A percentile compares a stretch with the other conserved stretches of the same genome.
Evolutionary conservation across 2,113 vertebrate species (phyloP).

Genomic region (Arvicanthis niloticus): DNA sequence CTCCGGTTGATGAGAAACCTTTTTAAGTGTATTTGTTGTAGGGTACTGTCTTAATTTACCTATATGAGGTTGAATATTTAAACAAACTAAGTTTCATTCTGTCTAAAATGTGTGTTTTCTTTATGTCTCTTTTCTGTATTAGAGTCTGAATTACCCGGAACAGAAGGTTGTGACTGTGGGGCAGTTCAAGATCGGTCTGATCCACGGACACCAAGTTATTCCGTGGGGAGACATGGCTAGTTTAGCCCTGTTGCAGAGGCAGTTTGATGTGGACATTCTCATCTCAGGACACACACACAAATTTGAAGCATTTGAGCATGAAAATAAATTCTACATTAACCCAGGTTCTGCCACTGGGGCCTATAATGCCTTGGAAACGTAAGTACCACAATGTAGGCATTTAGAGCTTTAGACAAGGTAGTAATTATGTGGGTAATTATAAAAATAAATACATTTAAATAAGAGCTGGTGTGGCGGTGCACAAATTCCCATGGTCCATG

Average conservation of each 20-base stretch:
- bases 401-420: constrained; percentile 26
- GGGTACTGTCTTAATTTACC: background rate
- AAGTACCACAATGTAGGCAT: constrained; percentile 67
- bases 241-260: constrained; percentile 96
- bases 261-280: constrained; percentile 99
- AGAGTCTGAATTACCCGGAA: constrained; percentile 99
- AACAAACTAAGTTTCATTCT: background rate
- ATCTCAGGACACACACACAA: constrained; percentile 99
- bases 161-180: constrained; percentile 99
- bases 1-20: background rate
- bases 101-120: constrained; percentile 44
- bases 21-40: constrained; percentile 14
- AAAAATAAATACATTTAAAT: constrained; percentile 55
- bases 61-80: constrained; percentile 17
- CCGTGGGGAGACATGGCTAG: constrained; percentile 99
- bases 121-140: constrained; percentile 49
- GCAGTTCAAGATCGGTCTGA: constrained; percentile 98
- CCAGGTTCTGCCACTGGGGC: constrained; percentile 99
- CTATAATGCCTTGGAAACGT: constrained; percentile 98
- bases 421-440: background rate
- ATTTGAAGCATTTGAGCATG: constrained; percentile 99
- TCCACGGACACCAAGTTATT: constrained; percentile 99
- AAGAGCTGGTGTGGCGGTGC: background rate
- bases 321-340: constrained; percentile 99
- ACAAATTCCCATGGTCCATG: no score